Evolutionary conservation across 2,888 invertebrate species (phyloP), one percentile per base, ranked within the genome.

Genomic region (Acanthosepion lycidas): DNA sequence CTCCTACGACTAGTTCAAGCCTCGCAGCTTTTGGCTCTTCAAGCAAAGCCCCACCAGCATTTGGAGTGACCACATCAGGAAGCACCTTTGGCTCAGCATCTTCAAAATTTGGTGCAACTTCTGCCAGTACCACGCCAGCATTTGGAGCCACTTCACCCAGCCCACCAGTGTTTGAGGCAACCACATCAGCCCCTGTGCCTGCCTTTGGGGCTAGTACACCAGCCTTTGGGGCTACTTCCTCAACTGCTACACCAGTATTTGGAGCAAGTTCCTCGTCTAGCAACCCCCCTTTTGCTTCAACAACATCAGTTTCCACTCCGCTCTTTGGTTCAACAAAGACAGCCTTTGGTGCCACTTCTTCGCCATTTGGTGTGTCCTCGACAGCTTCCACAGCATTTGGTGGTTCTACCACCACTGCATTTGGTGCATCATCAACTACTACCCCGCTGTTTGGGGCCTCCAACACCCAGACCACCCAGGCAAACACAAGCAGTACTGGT

Each of bases 311-410:
- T 23, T 6, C 91, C 48, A 9, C 92, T 15, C 92, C 92, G 2
- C 8, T 48, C 8, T 92, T 92, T 92, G 92, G 92, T 4, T 12
- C 92, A 1, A 51, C 51, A 51, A 51, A 91, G 12, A 94, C 94
- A 23, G 94, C 95, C 18, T 95, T 95, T 95, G 95, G 95, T 91
- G 33, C 94, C 64, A 94, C 94, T 42, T 95, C 95, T 26, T 93
- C 94, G 3, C 78, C 55, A 94, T 42, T 53, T n/a, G 53, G 92
- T 3, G 28, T 93, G 23, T 49, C 94, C 51, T 42, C 94, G 33
- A 42, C 95, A 53, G n/a, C 94, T 15, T 59, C 49, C 28, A 92
- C 94, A 42, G 53, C 42, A 48, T 95, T 95, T 94, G 95, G 95
- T 26, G 91, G n/a, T 28, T 49, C 93, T 42, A 42, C 42, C 51